phyloP scores from a whole-genome alignment of 2,797 vertebrate species.

The Eremophila alpestris region DNA sequence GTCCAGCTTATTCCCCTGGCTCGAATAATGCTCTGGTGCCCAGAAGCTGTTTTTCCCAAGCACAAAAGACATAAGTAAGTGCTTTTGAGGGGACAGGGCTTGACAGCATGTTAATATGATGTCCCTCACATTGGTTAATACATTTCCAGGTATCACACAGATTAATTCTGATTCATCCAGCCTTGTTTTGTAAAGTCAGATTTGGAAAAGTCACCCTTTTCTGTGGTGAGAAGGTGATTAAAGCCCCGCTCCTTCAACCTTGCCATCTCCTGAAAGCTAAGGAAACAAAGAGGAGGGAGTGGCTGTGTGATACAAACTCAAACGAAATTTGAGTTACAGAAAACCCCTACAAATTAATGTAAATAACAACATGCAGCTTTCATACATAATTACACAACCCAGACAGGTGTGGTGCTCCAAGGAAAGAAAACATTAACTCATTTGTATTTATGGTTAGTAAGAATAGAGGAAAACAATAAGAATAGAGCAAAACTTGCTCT shows the following conservation, averaged over 20 bases:
- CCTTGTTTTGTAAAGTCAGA: slow-evolving; percentile 19
- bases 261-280: slow-evolving; percentile 39
- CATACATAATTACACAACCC: not conserved
- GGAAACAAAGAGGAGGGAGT: slow-evolving; percentile 57
- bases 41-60: not conserved
- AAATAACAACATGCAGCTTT: not conserved
- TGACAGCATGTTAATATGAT: not conserved
- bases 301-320: not conserved
- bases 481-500: not conserved
- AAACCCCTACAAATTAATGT: not conserved
- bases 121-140: slow-evolving; percentile 20
- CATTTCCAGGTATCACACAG: not conserved
- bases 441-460: not conserved
- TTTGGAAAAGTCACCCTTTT: slow-evolving; percentile 34
- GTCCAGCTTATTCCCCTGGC: not conserved
- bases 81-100: not conserved
- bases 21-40: accelerated
- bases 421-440: not conserved
- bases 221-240: slow-evolving; percentile 49
- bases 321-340: not conserved
- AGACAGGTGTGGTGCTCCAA: not conserved
- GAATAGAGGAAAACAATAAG: not conserved
- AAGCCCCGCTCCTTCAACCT: slow-evolving; percentile 52
- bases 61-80: not conserved
- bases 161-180: slow-evolving; percentile 35